These are phyloP conservation scores for Menura novaehollandiae DNA, from an alignment of 2,113 vertebrate genomes.

Conservation along the genomic window DNA sequence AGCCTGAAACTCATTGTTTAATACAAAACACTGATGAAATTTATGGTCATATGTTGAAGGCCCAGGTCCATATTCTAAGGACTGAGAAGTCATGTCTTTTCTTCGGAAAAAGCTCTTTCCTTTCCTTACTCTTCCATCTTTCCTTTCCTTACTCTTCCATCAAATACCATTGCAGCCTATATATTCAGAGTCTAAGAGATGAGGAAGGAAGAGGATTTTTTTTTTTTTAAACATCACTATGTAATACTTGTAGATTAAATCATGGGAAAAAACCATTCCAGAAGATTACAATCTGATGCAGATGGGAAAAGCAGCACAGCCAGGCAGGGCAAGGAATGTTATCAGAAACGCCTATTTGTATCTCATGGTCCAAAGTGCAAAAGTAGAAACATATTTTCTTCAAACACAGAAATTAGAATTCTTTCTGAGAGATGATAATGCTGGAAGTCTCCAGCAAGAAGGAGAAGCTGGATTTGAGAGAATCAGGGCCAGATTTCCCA, in stretches of 20 bases:
- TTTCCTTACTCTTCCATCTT: neutral
- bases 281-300: conserved; percentile 16
- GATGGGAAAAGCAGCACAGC: neutral
- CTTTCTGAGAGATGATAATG: neutral
- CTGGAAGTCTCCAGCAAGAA: neutral
- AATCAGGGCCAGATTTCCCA: neutral
- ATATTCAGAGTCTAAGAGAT: neutral
- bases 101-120: neutral
- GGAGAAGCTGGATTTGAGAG: neutral
- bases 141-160: neutral
- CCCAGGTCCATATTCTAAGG: neutral
- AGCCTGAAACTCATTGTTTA: neutral
- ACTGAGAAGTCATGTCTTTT: neutral
- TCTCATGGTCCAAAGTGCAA: neutral
- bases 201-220: neutral
- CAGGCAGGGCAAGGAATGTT: conserved; percentile 9
- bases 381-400: conserved; percentile 1
- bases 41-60: neutral
- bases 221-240: neutral
- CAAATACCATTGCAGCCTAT: neutral
- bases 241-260: neutral
- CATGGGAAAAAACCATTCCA: conserved; percentile 6
- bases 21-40: neutral
- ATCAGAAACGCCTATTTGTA: conserved; percentile 16
- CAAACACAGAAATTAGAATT: neutral